Conservation (phyloP, 2,113 vertebrate genomes). For the Misgurnus anguillicaudatus region DNA sequence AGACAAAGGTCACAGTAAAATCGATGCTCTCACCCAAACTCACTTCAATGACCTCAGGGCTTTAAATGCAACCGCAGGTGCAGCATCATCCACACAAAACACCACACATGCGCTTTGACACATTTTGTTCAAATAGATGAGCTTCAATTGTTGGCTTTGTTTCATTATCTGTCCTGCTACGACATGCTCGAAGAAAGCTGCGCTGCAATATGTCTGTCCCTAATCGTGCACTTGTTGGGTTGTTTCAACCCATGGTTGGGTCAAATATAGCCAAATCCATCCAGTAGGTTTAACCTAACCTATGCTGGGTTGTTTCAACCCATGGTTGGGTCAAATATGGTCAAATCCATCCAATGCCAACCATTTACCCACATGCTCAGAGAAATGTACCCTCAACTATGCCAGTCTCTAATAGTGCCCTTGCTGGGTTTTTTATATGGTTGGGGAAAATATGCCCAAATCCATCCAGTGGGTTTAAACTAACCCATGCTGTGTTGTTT, state of each 20-base stretch:
- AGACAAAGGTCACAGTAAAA: constrained; percentile 38
- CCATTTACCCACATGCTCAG: constrained; percentile 45
- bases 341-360: too few relatives aligned
- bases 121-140: constrained; percentile 53
- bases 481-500: too few relatives aligned
- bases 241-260: too few relatives aligned
- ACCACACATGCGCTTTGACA: constrained; percentile 1
- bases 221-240: too few relatives aligned
- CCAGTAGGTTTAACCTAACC: too few relatives aligned
- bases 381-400: constrained; percentile 59
- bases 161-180: constrained; percentile 61
- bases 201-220: too few relatives aligned
- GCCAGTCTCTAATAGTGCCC: constrained; percentile 60
- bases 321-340: too few relatives aligned
- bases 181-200: constrained; percentile 59
- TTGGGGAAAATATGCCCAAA: too few relatives aligned
- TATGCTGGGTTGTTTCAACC: too few relatives aligned
- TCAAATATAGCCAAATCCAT: too few relatives aligned
- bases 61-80: constrained; percentile 9
- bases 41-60: background rate
- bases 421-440: too few relatives aligned
- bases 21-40: background rate
- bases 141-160: constrained; percentile 34
- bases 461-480: too few relatives aligned
- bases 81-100: background rate